These are phyloP conservation scores for Lasioglossum albipes DNA, from an alignment of 1,140 invertebrate species.

Conservation along the genomic window DNA sequence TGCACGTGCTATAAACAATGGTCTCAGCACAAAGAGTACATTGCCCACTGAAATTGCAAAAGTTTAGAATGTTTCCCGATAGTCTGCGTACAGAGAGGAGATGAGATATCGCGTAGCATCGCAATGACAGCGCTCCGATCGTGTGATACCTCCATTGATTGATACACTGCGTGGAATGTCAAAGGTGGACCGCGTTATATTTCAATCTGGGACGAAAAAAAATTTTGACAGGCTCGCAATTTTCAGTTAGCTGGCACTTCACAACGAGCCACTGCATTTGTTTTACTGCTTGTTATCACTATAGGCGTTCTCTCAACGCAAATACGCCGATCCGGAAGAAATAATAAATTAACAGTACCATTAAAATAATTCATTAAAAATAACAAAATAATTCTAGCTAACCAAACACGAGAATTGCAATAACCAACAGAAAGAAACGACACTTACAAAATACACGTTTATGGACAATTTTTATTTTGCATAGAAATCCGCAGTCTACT, in stretches of 20 bases:
- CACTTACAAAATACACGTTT: too few species aligned
- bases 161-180: slow-evolving; percentile 49
- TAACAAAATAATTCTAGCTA: too few species aligned
- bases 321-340: too few species aligned
- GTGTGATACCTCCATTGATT: slow-evolving; percentile 38
- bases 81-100: not conserved
- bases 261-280: not conserved
- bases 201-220: slow-evolving; percentile 22
- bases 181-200: slow-evolving; percentile 45
- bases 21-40: not conserved
- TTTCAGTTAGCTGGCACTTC: not conserved
- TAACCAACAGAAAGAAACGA: too few species aligned
- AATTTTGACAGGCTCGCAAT: slow-evolving; percentile 22
- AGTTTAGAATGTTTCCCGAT: slow-evolving; percentile 3
- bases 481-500: too few species aligned
- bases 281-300: not conserved
- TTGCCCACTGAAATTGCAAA: not conserved
- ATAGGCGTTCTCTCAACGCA: too few species aligned
- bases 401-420: too few species aligned
- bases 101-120: slow-evolving; percentile 31
- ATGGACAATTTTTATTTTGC: too few species aligned
- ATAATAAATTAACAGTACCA: too few species aligned
- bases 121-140: slow-evolving; percentile 30
- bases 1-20: not conserved
- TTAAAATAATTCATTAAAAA: too few species aligned